Conservation (phyloP, 1,140 invertebrate species). For the Lethrus apterus region DNA sequence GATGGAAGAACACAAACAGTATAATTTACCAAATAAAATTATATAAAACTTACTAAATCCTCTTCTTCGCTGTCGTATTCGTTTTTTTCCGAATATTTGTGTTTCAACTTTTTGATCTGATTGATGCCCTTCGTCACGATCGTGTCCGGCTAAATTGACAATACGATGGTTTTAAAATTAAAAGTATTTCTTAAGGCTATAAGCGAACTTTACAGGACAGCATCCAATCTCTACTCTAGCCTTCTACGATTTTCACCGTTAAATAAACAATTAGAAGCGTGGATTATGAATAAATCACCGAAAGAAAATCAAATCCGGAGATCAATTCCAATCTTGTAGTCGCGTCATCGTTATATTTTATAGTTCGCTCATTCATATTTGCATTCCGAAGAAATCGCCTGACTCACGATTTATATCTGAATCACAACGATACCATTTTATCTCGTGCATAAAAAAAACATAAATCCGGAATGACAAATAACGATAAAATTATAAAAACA, state of each 20-base stretch:
- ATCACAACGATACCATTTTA: no score
- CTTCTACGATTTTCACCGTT: no score
- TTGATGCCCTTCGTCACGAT: neutral
- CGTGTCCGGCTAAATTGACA: neutral
- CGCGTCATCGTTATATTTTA: no score
- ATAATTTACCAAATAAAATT: neutral
- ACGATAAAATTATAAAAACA: no score
- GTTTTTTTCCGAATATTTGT: neutral
- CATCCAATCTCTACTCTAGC: neutral
- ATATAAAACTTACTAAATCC: neutral
- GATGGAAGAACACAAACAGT: neutral
- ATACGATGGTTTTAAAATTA: neutral
- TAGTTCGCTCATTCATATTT: no score
- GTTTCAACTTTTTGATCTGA: constrained; percentile 1
- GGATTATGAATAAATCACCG: neutral
- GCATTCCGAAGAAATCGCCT: no score
- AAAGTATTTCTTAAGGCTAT: neutral
- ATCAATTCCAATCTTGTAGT: neutral
- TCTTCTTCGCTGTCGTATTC: constrained; percentile 1
- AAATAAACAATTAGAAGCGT: no score
- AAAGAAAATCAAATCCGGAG: no score
- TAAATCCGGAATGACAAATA: no score
- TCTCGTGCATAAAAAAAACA: no score
- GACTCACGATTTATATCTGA: no score
- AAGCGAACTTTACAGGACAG: neutral